These are phyloP conservation scores for Cryptotis parvus DNA, from an alignment of 2,113 vertebrate genomes.

Conservation along the genomic window DNA sequence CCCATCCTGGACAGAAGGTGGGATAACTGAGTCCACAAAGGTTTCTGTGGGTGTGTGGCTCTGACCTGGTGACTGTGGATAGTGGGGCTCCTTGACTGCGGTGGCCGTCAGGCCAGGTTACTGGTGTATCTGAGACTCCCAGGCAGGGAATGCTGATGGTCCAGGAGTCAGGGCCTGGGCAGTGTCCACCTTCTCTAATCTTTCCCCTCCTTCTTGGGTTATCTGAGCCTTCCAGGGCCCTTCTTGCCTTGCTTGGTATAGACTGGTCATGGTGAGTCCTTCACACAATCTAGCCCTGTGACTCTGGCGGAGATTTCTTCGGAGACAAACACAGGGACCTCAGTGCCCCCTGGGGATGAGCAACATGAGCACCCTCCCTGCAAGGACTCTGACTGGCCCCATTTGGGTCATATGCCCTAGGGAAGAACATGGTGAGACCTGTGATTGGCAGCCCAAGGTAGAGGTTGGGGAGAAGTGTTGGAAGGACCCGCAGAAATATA, in stretches of 20 bases:
- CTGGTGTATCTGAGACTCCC: not conserved
- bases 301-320: not conserved
- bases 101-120: not conserved
- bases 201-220: not conserved
- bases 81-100: not conserved
- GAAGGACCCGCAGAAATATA: not conserved
- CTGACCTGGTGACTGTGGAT: not conserved
- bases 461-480: not conserved
- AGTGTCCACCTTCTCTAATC: not conserved
- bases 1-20: not conserved
- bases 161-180: not conserved
- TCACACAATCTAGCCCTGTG: not conserved
- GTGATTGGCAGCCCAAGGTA: not conserved
- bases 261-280: not conserved
- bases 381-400: not conserved
- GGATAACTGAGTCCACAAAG: not conserved
- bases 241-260: not conserved
- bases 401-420: not conserved
- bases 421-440: no score
- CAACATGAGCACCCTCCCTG: not conserved
- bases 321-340: not conserved
- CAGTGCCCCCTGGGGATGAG: not conserved
- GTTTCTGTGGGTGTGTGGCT: no score
- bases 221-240: not conserved
- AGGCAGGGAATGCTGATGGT: not conserved